Evolutionary conservation across 1,140 invertebrate species (phyloP).

Genomic region (Penaeus indicus): DNA sequence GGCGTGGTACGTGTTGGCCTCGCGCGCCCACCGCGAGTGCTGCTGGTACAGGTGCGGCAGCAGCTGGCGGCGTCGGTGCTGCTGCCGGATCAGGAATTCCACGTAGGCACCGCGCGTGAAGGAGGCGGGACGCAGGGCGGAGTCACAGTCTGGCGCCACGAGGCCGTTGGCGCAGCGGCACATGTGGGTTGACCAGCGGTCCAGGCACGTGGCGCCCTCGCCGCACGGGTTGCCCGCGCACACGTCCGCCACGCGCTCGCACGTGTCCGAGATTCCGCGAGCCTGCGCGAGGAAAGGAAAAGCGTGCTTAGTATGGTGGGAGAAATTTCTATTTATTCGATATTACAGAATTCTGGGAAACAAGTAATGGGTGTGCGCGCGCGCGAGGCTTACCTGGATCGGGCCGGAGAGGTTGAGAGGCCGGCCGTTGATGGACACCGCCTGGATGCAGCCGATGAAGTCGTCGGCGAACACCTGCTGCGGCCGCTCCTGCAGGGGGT

Average conservation of each 20-base stretch:
- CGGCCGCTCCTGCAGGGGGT: conserved; percentile 86
- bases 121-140: conserved; percentile 83
- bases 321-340: too few species aligned
- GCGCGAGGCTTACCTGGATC: conserved; percentile 69
- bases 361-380: not conserved
- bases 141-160: conserved; percentile 83
- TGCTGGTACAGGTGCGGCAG: conserved; percentile 82
- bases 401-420: conserved; percentile 84
- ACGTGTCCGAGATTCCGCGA: conserved; percentile 81
- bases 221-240: conserved; percentile 76
- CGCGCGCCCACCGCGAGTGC: conserved; percentile 77
- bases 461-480: conserved; percentile 92
- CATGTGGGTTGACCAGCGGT: conserved; percentile 79
- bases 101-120: conserved; percentile 83
- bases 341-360: too few species aligned
- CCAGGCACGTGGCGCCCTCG: conserved; percentile 80
- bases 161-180: conserved; percentile 77
- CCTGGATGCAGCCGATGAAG: conserved; percentile 92
- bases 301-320: too few species aligned
- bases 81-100: conserved; percentile 85
- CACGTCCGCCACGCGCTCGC: conserved; percentile 76
- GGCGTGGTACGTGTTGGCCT: conserved; percentile 57
- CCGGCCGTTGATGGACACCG: conserved; percentile 87
- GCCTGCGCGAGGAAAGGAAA: conserved; percentile 71
- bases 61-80: conserved; percentile 86